A percentile compares a stretch with the other conserved stretches of the same genome.
Evolutionary conservation across 2,888 invertebrate genomes (phyloP).

Genomic region (Hirtodrosophila duncani): DNA sequence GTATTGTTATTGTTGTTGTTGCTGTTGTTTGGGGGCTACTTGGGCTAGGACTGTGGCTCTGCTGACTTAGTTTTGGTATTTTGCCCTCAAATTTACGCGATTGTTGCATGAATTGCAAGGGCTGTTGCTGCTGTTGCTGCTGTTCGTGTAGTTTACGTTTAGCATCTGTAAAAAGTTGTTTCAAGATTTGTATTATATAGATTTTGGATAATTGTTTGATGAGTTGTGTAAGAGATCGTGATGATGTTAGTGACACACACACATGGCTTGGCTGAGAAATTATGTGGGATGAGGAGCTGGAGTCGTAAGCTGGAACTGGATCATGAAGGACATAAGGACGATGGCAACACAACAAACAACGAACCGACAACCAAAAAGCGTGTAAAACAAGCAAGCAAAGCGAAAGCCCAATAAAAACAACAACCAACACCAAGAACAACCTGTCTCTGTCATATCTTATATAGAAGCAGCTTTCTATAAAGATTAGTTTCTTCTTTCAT

Average conservation of each 20-base stretch:
- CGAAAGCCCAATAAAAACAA: conserved; percentile 6
- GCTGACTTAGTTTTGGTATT: conserved; percentile 76
- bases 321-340: neutral
- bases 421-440: conserved; percentile 12
- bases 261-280: too few species aligned
- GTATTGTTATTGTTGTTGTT: conserved; percentile 27
- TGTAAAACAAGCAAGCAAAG: conserved; percentile 14
- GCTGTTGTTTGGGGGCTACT: conserved; percentile 30
- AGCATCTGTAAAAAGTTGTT: conserved; percentile 59
- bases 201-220: conserved; percentile 22
- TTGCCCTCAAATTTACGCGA: conserved; percentile 78
- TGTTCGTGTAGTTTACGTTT: conserved; percentile 66
- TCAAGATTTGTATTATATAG: conserved; percentile 27
- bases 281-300: too few species aligned
- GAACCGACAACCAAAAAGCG: conserved; percentile 11
- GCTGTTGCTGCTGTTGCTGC: conserved; percentile 55
- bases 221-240: conserved; percentile 19
- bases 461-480: conserved; percentile 27
- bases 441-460: conserved; percentile 28
- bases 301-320: too few species aligned
- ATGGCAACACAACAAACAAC: conserved; percentile 4
- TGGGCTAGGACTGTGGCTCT: conserved; percentile 14
- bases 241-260: conserved; percentile 34
- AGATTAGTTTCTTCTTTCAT: conserved; percentile 6
- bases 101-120: conserved; percentile 75